Conservation (phyloP, 1,140 invertebrate genomes). For the Laupala kohalensis region DNA sequence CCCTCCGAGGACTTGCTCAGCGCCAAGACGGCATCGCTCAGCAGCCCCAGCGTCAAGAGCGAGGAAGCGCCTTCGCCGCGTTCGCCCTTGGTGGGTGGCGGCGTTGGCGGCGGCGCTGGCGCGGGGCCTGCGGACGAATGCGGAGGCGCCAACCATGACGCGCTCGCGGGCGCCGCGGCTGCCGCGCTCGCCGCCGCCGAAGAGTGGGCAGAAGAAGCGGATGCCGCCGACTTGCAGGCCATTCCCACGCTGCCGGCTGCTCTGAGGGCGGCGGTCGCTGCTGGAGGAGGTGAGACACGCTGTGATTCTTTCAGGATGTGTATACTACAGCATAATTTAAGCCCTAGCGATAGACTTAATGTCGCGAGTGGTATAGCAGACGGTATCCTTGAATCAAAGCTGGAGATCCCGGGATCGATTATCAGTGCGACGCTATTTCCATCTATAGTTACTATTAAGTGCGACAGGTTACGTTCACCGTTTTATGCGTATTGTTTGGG, state of each 20-base stretch:
- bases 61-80: conserved; percentile 56
- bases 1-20: conserved; percentile 65
- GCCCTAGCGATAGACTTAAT: no score
- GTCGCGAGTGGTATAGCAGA: no score
- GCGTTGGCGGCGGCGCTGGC: conserved; percentile 50
- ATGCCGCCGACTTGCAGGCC: conserved; percentile 41
- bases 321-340: no score
- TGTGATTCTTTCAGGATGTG: no score
- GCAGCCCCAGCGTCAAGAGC: conserved; percentile 80
- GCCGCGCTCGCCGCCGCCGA: conserved; percentile 23
- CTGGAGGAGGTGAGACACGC: background rate
- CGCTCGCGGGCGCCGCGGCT: conserved; percentile 56
- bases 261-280: conserved; percentile 22
- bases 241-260: conserved; percentile 27
- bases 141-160: conserved; percentile 80
- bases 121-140: conserved; percentile 64
- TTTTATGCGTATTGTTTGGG: no score
- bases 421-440: no score
- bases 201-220: conserved; percentile 52
- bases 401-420: no score
- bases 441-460: no score
- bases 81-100: conserved; percentile 44
- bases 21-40: conserved; percentile 60
- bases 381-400: no score
- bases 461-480: no score